phyloP scores from a whole-genome alignment of 2,797 vertebrate species.

The Gallinago stenura region DNA sequence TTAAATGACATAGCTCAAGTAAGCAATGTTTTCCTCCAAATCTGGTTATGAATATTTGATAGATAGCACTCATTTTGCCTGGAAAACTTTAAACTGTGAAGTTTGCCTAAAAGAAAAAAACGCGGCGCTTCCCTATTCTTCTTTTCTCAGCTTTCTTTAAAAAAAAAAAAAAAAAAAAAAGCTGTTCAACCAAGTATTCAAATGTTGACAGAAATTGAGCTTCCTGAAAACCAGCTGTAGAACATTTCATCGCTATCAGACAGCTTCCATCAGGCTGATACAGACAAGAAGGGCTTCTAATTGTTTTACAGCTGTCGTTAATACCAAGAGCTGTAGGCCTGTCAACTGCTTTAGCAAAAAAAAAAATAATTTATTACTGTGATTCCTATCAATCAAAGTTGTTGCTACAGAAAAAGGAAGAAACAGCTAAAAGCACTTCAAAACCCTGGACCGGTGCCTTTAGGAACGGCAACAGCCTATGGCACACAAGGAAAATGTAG shows the following conservation, averaged over 20 bases:
- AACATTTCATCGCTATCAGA: neutral
- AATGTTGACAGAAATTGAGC: neutral
- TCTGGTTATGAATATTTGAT: conserved; percentile 62
- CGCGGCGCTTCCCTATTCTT: conserved; percentile 9
- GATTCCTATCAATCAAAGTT: neutral
- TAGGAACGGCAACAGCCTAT: neutral
- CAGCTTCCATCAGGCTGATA: neutral
- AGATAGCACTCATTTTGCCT: neutral
- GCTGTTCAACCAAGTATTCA: neutral
- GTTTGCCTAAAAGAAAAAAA: conserved; percentile 6
- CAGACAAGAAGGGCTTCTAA: neutral
- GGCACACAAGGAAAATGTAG: neutral
- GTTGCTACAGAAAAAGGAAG: neutral
- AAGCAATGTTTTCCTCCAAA: conserved; percentile 31
- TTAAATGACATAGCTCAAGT: conserved; percentile 14
- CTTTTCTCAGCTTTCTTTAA: conserved; percentile 20
- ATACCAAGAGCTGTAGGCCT: neutral
- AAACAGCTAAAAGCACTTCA: neutral
- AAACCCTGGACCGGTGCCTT: neutral
- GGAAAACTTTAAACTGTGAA: conserved; percentile 23
- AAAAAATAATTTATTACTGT: neutral
- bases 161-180: neutral
- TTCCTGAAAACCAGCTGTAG: conserved; percentile 36
- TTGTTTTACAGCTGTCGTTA: neutral
- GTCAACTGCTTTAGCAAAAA: neutral